Percentiles rank a stretch among this genome's conserved stretches.
Evolutionary conservation across 2,113 vertebrate species (phyloP).

Genomic region (chimpanzee (Pan troglodytes)): DNA sequence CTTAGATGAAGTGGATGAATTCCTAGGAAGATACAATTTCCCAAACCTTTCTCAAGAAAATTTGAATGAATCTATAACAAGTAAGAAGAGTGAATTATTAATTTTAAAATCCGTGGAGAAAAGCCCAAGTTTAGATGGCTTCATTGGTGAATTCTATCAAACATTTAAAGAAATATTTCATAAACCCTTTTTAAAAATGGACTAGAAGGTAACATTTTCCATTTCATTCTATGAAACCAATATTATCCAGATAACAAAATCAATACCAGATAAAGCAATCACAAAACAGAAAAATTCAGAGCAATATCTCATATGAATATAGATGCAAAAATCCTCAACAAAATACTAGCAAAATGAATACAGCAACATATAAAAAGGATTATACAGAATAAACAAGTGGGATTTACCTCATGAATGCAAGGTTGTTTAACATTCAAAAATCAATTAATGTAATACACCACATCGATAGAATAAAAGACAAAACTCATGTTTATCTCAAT

Average conservation of each 20-base stretch:
- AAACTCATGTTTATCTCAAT: neutral
- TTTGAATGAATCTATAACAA: neutral
- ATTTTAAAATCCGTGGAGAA: neutral
- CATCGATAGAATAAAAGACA: neutral
- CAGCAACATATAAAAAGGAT: neutral
- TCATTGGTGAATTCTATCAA: neutral
- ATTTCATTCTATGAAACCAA: neutral
- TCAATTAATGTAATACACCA: neutral
- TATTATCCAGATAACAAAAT: neutral
- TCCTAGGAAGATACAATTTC: neutral
- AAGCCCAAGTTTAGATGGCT: neutral
- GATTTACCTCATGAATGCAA: neutral
- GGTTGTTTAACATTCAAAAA: neutral
- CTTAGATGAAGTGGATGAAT: neutral
- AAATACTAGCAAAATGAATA: slow-evolving; percentile 2
- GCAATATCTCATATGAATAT: neutral
- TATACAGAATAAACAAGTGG: neutral
- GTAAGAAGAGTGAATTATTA: neutral
- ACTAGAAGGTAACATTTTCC: neutral
- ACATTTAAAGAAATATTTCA: neutral
- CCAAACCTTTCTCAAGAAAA: neutral
- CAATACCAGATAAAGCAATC: neutral
- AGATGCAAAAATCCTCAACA: neutral
- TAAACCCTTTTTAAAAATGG: neutral
- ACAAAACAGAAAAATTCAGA: neutral